Base-by-base conservation (phyloP, 1,140 invertebrate species). In the Zaprionus africanus region DNA sequence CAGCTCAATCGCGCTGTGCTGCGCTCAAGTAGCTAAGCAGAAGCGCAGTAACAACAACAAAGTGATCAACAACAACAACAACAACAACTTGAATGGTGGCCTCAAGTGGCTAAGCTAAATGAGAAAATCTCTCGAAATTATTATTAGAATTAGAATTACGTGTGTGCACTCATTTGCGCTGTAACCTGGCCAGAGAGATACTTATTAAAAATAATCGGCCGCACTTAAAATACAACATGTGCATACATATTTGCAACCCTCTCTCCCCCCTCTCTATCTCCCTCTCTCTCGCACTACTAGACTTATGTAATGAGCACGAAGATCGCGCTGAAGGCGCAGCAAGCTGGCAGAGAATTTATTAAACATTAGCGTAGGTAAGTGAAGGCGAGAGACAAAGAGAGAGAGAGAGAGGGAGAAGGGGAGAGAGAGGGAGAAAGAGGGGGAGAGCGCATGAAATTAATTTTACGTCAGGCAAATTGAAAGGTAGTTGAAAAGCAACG, bases 331-430 rank as follows among this genome's bases (percentile, higher is more conserved):
- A 69, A 75, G 58, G 71, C 46, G 41, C 64, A 78, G 57, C 63
- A 43, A 68, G 61, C 65, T 49, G 66, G 61, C 63, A 60, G 79
- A 82, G 69, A 81, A 87, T 88, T 78, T 84, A 88, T 84, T 88
- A 84, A 83, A 81, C 81, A 88, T 87, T 87, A 83, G 81, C 81
- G 81, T 87, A 88, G 83, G 81, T 88, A 87, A 83, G 79, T 86
- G 79, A 22, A 28, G 26, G 38, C 26, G 36, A 54, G 17, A 62
- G 11, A 66, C 26, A 22, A 11, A 24, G 57, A 17, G 13, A 56
- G n/a, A 3, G 1, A 17, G 56, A 56, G 15, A 65, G 43, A 34
- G 49, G 24, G 58, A n/a, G n/a, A 22, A 41, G 43, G 66, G 19
- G 6, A 41, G 58, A 4, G 9, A 22, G 54, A 26, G 53, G 34